A percentile compares a stretch with the other conserved stretches of the same genome.
Conservation (phyloP, 2,113 vertebrate species). For the Pristiophorus japonicus region DNA sequence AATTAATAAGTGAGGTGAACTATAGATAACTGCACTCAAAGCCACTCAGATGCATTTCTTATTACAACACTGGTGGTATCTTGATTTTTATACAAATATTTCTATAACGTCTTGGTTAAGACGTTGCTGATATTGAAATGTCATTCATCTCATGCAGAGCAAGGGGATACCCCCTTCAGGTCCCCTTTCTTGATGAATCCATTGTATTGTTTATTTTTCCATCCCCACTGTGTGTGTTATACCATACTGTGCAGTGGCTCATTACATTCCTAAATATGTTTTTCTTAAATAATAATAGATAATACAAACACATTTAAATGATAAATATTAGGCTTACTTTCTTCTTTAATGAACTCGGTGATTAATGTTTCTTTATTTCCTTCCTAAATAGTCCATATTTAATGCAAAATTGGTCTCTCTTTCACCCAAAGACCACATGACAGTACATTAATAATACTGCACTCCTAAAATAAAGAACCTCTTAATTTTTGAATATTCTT, state of each 20-base stretch:
- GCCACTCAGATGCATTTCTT: not conserved
- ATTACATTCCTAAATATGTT: not conserved
- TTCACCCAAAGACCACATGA: not conserved
- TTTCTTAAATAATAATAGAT: not conserved
- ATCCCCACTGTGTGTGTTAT: not conserved
- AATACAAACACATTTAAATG: constrained; percentile 17
- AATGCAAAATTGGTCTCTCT: not conserved
- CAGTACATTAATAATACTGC: not conserved
- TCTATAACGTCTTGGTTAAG: not conserved
- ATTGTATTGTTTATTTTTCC: not conserved
- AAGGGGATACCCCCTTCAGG: not conserved
- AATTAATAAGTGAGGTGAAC: not conserved
- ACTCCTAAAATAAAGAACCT: not conserved
- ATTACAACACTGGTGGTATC: not conserved
- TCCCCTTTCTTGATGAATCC: not conserved
- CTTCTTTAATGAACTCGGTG: not conserved
- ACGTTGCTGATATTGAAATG: not conserved
- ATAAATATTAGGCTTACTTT: not conserved
- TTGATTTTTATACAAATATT: not conserved
- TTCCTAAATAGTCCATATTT: not conserved
- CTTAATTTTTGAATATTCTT: not conserved
- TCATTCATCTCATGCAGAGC: not conserved
- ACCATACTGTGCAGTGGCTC: not conserved
- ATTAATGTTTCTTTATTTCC: not conserved
- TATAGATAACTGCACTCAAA: not conserved